Conservation (phyloP, 2,797 vertebrate species). For the Tangara arthus region DNA sequence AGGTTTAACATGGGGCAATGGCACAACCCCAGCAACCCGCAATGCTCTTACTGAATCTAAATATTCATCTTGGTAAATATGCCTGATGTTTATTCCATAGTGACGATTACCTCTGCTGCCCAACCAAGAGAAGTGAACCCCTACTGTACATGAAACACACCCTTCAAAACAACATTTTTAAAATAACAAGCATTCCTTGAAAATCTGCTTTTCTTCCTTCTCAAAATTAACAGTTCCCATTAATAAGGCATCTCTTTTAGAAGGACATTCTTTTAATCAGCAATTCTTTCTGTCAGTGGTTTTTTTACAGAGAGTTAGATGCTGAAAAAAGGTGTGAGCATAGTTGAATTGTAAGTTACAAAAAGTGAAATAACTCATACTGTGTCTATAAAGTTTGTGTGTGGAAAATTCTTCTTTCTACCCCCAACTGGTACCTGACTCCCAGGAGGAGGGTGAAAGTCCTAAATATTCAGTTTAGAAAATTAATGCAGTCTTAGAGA, state of each 20-base stretch:
- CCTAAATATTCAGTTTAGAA: background rate
- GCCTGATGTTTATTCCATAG: background rate
- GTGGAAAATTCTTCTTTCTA: background rate
- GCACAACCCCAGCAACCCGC: background rate
- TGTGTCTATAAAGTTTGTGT: background rate
- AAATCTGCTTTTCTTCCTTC: background rate
- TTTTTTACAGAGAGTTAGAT: background rate
- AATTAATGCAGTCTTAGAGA: background rate
- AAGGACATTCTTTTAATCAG: background rate
- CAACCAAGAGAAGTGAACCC: background rate
- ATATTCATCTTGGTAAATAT: background rate
- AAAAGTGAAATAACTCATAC: background rate
- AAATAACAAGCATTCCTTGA: background rate
- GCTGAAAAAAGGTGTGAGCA: background rate
- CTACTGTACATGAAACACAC: background rate
- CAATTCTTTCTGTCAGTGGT: background rate
- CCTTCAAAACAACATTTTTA: background rate
- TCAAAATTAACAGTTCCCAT: background rate
- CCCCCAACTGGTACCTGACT: fast-evolving
- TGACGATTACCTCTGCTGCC: background rate
- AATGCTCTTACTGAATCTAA: background rate
- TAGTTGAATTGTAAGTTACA: background rate
- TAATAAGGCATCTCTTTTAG: background rate
- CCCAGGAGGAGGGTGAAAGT: background rate
- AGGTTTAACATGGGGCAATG: background rate